Percentiles rank a stretch among this genome's conserved stretches.
These are phyloP conservation scores for Acrobasis consociella DNA, from an alignment of 2,888 invertebrate species.

Conservation along the genomic window DNA sequence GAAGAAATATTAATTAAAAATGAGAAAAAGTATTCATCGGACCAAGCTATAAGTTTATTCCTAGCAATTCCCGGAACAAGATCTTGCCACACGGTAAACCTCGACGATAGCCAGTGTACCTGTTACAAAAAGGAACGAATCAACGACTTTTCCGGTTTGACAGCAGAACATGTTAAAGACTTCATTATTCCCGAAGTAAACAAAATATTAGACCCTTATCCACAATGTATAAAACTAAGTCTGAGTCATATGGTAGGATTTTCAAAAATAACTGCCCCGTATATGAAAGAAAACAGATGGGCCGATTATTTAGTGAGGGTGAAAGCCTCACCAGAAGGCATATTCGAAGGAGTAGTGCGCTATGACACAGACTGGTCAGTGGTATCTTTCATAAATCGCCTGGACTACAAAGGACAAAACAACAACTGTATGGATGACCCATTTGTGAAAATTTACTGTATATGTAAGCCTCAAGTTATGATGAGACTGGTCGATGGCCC, in stretches of 20 bases:
- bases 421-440: constrained; percentile 2
- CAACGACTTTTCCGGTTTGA: neutral
- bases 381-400: neutral
- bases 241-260: neutral
- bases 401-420: neutral
- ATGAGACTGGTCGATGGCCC: neutral
- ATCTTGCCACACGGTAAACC: constrained; percentile 88
- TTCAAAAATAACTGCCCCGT: neutral
- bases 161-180: neutral
- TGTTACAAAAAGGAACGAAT: constrained; percentile 84
- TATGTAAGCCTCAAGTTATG: neutral
- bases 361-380: neutral
- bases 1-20: constrained; percentile 45
- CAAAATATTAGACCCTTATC: neutral
- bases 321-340: neutral
- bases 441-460: constrained; percentile 6
- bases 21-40: constrained; percentile 46
- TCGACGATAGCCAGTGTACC: constrained; percentile 90
- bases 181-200: neutral
- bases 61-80: constrained; percentile 85
- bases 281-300: neutral
- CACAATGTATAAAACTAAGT: neutral
- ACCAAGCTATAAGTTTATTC: constrained; percentile 88
- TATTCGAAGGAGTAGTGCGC: constrained; percentile 1
- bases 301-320: constrained; percentile 2